Percentiles rank a stretch among this genome's conserved stretches.
phyloP scores from a whole-genome alignment of 2,797 vertebrate genomes.

The Knipowitschia caucasica region DNA sequence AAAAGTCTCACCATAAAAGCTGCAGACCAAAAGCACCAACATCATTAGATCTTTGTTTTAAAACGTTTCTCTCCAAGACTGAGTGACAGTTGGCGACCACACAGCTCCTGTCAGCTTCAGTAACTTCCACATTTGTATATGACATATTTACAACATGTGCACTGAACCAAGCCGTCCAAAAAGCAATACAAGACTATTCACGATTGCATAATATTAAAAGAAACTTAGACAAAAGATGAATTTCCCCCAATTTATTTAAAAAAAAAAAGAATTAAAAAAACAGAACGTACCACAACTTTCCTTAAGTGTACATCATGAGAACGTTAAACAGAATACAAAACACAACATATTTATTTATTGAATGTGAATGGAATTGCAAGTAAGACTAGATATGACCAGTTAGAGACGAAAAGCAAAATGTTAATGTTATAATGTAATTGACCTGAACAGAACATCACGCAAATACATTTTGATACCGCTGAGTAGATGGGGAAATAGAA shows the following conservation, averaged over 20 bases:
- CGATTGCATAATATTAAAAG: neutral
- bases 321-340: conserved; percentile 76
- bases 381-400: conserved; percentile 6
- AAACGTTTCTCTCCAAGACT: conserved; percentile 6
- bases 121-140: conserved; percentile 50
- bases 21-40: conserved; percentile 42
- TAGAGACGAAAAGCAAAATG: too few relatives aligned
- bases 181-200: neutral
- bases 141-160: neutral
- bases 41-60: conserved; percentile 29
- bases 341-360: conserved; percentile 72
- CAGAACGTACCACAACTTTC: conserved; percentile 76
- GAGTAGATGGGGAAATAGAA: too few relatives aligned
- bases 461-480: too few relatives aligned
- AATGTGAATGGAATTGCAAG: conserved; percentile 32
- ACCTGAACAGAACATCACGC: neutral
- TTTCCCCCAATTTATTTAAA: conserved; percentile 76
- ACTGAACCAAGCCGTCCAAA: neutral
- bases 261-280: conserved; percentile 60
- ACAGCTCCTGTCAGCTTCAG: conserved; percentile 42
- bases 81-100: neutral
- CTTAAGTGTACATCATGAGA: conserved; percentile 73
- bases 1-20: conserved; percentile 44
- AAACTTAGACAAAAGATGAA: conserved; percentile 30
- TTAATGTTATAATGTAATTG: conserved; percentile 1